Evolutionary conservation across 1,140 invertebrate species (phyloP), one percentile per base, ranked within the genome.

Genomic region (Muscidifurax raptorellus): DNA sequence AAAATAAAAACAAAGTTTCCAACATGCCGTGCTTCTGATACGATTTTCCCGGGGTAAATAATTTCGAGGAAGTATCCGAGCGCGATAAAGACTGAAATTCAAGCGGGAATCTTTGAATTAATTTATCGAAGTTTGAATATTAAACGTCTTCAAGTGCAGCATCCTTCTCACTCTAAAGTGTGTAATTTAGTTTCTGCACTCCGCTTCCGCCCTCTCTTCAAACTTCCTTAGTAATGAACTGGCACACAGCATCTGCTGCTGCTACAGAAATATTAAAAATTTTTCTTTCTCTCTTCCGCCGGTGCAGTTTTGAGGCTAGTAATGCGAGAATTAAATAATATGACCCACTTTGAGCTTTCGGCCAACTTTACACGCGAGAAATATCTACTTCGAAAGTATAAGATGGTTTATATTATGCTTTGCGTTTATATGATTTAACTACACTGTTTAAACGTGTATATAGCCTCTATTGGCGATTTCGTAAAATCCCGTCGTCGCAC

Each of bases 41-140:
- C 36, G 36, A 40, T 40, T 40, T 40, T 40, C 36, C 32, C 5
- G 7, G 69, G 69, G 13, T 25, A 36, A 81, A 5, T 72, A 72
- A 30, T 52, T 71, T 32, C 1, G 27, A 6, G 15, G 6, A 74
- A 77, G 44, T 71, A 83, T 71, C n/a, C 52, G 66, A 76, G 40
- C 44, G 22, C 36, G 44, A 83, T 78, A 78, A 52, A 78, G 66
- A 83, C 30, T 67, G 44, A 79, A 79, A 79, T 84, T 72, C 59
- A 74, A 47, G 66, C 40, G n/a, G 71, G 67, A 84, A 84, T 74
- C 67, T 80, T 84, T 36, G 71, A 84, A 84, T 80, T 80, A 84
- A 84, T 84, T 80, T 80, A 78, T 32, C 71, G n/a, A 84, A 80
- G 59, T 80, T 80, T 84, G 67, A 84, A 84, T 84, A 84, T 84